phyloP scores from a whole-genome alignment of 23 tunicate genomes.

The Clavelina lepadiformis region DNA sequence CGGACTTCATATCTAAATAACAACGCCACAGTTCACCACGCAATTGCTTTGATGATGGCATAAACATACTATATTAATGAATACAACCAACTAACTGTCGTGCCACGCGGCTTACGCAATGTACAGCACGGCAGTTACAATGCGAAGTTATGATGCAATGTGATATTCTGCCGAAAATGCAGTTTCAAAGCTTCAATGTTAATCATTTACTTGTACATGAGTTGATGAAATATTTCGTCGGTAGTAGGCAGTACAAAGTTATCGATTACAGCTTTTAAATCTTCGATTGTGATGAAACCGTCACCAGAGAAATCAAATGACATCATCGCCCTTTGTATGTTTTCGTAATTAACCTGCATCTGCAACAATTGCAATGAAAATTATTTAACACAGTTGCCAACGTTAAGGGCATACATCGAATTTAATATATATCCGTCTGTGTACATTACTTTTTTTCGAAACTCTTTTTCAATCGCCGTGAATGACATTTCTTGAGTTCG shows the following conservation, averaged over 20 bases:
- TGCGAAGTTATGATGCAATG: too few species aligned
- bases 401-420: background rate
- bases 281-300: conserved; percentile 86
- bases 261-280: conserved; percentile 82
- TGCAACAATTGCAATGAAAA: conserved; percentile 1
- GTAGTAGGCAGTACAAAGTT: conserved; percentile 79
- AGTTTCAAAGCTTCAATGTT: too few species aligned
- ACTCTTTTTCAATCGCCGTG: conserved; percentile 63
- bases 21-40: too few species aligned
- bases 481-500: conserved; percentile 32
- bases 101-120: too few species aligned
- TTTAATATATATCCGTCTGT: background rate
- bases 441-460: conserved; percentile 48
- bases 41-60: too few species aligned
- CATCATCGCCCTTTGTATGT: conserved; percentile 81
- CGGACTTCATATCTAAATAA: conserved; percentile 61
- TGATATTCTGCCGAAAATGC: too few species aligned
- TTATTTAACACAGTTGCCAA: background rate
- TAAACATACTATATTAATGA: too few species aligned
- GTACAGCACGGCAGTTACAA: too few species aligned
- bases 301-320: conserved; percentile 61
- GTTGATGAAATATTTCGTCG: conserved; percentile 66
- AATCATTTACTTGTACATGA: conserved; percentile 87
- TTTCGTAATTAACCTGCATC: conserved; percentile 58
- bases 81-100: too few species aligned